Percentiles rank a stretch among this genome's conserved stretches.
Evolutionary conservation across 2,113 vertebrate genomes (phyloP).

Genomic region (Ceuthmochares aereus): DNA sequence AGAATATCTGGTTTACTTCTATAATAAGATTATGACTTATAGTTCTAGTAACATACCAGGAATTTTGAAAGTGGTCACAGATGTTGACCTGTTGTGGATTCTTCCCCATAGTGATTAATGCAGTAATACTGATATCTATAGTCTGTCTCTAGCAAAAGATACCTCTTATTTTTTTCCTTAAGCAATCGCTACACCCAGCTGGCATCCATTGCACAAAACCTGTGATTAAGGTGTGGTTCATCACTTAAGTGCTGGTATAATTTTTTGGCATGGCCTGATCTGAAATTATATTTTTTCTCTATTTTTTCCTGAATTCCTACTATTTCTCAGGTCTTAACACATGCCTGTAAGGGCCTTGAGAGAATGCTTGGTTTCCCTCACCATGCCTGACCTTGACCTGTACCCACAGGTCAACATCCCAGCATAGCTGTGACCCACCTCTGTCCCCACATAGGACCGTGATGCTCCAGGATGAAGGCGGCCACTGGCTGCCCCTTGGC

Average conservation of each 20-base stretch:
- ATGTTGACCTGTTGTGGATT: not conserved
- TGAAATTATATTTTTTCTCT: not conserved
- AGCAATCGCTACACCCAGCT: not conserved
- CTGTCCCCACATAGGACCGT: not conserved
- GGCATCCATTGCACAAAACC: not conserved
- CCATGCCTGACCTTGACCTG: not conserved
- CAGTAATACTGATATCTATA: not conserved
- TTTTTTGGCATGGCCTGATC: not conserved
- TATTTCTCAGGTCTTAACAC: not conserved
- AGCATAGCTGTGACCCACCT: not conserved
- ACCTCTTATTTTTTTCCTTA: not conserved
- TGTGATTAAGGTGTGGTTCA: not conserved
- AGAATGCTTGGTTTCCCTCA: not conserved
- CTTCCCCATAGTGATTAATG: not conserved
- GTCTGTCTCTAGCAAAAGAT: not conserved
- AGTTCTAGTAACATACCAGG: not conserved
- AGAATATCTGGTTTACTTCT: not conserved
- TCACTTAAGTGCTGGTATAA: not conserved
- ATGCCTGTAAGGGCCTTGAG: not conserved
- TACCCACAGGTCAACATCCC: rapidly evolving
- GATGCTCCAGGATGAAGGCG: not conserved
- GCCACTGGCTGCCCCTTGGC: too few species aligned
- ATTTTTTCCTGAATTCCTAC: not conserved
- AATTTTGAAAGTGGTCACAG: not conserved
- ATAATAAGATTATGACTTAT: not conserved